Percentiles rank a stretch among this genome's conserved stretches.
Conservation (phyloP, 2,113 vertebrate genomes). For the Saimiri boliviensis region DNA sequence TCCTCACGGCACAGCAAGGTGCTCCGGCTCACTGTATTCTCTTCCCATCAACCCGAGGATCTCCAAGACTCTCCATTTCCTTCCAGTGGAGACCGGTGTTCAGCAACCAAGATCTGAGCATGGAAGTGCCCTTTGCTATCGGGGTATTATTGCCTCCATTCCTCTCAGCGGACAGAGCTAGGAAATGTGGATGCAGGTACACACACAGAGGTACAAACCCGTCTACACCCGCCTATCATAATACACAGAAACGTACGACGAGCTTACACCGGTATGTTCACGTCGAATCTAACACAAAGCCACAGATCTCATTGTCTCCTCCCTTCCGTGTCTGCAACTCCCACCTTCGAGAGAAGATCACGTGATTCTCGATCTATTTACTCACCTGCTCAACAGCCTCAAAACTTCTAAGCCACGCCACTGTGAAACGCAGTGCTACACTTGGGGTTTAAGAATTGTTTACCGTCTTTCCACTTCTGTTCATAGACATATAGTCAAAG, state of each 20-base stretch:
- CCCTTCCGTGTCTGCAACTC: not conserved
- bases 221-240: not conserved
- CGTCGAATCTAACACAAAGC: not conserved
- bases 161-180: not conserved
- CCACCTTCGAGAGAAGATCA: too few relatives aligned
- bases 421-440: not conserved
- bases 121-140: accelerated
- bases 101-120: not conserved
- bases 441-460: not conserved
- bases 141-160: accelerated
- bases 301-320: not conserved
- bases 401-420: too few relatives aligned
- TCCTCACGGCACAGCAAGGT: not conserved
- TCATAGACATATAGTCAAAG: not conserved
- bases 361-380: not conserved
- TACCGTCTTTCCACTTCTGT: not conserved
- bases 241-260: not conserved
- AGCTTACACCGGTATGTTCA: too few relatives aligned
- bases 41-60: too few relatives aligned
- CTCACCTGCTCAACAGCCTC: not conserved
- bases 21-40: not conserved
- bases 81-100: not conserved
- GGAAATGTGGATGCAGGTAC: not conserved
- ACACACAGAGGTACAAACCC: not conserved
- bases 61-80: not conserved